Percentiles rank a stretch among this genome's conserved stretches.
Evolutionary conservation across 2,888 invertebrate species (phyloP).

Genomic region (Pandemis heparana): DNA sequence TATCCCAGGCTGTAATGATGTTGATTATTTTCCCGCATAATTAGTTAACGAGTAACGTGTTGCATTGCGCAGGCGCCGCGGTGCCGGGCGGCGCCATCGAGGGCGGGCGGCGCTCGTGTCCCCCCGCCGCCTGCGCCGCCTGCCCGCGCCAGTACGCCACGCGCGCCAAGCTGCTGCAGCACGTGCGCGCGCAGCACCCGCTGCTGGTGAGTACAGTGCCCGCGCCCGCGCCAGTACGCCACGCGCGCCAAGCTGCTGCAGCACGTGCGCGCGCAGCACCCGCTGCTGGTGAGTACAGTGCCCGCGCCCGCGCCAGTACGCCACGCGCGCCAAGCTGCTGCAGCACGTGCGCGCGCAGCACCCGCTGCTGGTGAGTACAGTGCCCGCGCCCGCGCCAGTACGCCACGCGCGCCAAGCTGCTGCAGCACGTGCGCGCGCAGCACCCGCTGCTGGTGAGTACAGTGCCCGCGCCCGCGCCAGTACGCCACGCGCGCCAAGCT

Average conservation of each 20-base stretch:
- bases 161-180: conserved; percentile 89
- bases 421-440: conserved; percentile 89
- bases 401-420: conserved; percentile 90
- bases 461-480: conserved; percentile 89
- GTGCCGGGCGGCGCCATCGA: conserved; percentile 52
- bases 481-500: conserved; percentile 92
- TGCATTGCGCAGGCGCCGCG: conserved; percentile 50
- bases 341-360: conserved; percentile 90
- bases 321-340: conserved; percentile 90
- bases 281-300: conserved; percentile 67
- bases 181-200: conserved; percentile 88
- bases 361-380: conserved; percentile 57
- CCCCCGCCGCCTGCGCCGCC: conserved; percentile 75
- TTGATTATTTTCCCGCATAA: no score
- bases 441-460: conserved; percentile 74
- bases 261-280: conserved; percentile 88
- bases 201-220: conserved; percentile 73
- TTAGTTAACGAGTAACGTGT: no score
- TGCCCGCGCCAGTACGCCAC: conserved; percentile 96
- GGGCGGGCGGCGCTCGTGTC: conserved; percentile 56
- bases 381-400: conserved; percentile 95
- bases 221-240: conserved; percentile 95
- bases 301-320: conserved; percentile 95
- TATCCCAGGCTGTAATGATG: no score
- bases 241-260: conserved; percentile 90